phyloP scores from a whole-genome alignment of 2,797 vertebrate species.

The Sebastes steindachneri region DNA sequence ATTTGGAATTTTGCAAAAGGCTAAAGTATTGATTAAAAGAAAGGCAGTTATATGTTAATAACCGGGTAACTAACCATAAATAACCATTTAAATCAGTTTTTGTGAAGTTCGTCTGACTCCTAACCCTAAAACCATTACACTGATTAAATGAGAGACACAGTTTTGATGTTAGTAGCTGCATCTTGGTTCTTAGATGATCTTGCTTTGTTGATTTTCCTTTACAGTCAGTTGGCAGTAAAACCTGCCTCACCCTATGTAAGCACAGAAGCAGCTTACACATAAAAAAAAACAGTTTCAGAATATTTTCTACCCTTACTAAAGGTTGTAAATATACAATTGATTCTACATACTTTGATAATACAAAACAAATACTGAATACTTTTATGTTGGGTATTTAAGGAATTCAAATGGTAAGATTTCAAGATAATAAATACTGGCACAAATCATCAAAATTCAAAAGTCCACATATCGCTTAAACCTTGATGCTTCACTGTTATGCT shows the following conservation, averaged over 20 bases:
- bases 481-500: neutral
- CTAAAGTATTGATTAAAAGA: too few relatives aligned
- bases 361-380: neutral
- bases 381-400: neutral
- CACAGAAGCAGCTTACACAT: too few relatives aligned
- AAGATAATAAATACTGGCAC: neutral
- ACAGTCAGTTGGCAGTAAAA: neutral
- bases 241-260: neutral
- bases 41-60: neutral
- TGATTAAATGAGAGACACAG: neutral
- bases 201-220: neutral
- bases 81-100: neutral
- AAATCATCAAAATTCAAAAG: neutral
- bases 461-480: neutral
- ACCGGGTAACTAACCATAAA: neutral
- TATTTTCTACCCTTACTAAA: neutral
- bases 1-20: too few relatives aligned
- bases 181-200: neutral
- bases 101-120: neutral
- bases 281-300: neutral
- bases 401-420: neutral
- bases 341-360: neutral
- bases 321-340: neutral
- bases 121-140: neutral
- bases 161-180: neutral